A percentile compares a stretch with the other conserved stretches of the same genome.
These are phyloP conservation scores for Ptychoptera contaminata DNA, from an alignment of 2,888 invertebrate species.

Conservation along the genomic window DNA sequence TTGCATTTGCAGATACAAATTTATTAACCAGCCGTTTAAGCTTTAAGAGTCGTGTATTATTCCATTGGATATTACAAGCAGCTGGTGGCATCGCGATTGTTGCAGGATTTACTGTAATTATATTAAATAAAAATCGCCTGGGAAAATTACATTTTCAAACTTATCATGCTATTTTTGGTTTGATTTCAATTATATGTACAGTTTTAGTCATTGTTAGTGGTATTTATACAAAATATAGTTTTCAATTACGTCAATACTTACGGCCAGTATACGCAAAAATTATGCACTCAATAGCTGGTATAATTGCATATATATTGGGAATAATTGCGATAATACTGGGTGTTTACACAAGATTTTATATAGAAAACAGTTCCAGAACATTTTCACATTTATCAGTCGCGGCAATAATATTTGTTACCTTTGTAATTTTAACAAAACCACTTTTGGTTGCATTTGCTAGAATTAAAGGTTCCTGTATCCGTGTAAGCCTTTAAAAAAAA, in stretches of 20 bases:
- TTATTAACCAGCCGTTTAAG: background rate
- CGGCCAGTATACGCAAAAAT: conserved; percentile 6
- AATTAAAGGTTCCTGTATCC: background rate
- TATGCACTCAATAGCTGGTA: background rate
- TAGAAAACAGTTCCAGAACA: background rate
- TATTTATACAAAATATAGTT: conserved; percentile 4
- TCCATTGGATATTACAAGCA: conserved; percentile 2
- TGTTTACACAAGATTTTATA: conserved; percentile 3
- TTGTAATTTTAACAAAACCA: background rate
- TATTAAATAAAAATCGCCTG: conserved; percentile 1
- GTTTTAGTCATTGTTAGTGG: background rate
- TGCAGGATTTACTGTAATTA: conserved; percentile 2
- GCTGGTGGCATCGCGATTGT: background rate
- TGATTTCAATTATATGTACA: background rate
- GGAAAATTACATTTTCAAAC: conserved; percentile 2
- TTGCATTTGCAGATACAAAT: conserved; percentile 1
- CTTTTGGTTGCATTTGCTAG: background rate
- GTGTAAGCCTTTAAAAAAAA: background rate
- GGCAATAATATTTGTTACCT: background rate
- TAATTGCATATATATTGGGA: background rate
- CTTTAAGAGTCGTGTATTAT: background rate
- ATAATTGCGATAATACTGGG: background rate
- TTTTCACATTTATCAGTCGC: background rate
- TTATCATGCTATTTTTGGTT: conserved; percentile 3
- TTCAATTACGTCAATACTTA: background rate